Percentiles rank a stretch among this genome's conserved stretches.
Evolutionary conservation across 2,888 invertebrate species (phyloP).

Genomic region (Brachyopa scutellaris): DNA sequence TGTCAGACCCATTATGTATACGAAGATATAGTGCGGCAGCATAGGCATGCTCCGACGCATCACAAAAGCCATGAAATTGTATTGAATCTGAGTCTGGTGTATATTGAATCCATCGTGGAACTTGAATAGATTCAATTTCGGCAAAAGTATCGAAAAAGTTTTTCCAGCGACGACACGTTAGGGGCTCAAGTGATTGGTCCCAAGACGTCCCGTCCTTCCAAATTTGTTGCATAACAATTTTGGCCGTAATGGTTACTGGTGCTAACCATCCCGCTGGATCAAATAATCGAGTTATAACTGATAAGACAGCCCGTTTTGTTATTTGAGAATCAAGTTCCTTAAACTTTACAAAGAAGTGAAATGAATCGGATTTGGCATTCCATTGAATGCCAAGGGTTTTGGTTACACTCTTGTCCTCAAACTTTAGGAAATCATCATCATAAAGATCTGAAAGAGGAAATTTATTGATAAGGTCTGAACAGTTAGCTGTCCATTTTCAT

Average conservation of each 20-base stretch:
- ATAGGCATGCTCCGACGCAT: no score
- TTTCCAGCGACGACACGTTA: constrained; percentile 21
- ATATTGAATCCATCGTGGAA: constrained; percentile 36
- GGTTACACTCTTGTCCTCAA: constrained; percentile 25
- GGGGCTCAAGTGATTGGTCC: constrained; percentile 21
- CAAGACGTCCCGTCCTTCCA: constrained; percentile 31
- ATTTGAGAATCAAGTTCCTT: neutral
- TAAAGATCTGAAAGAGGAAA: constrained; percentile 18
- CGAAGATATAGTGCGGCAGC: constrained; percentile 31
- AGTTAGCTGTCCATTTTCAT: constrained; percentile 28
- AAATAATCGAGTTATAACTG: constrained; percentile 30
- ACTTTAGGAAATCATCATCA: constrained; percentile 25
- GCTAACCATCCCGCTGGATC: constrained; percentile 60
- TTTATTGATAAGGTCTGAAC: neutral
- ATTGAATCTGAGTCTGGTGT: no score
- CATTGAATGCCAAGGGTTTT: constrained; percentile 56
- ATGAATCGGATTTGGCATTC: constrained; percentile 36
- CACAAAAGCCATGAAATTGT: constrained; percentile 51
- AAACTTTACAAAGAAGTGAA: constrained; percentile 9
- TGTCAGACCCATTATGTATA: neutral
- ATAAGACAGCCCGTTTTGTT: constrained; percentile 47
- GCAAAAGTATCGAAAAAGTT: constrained; percentile 27
- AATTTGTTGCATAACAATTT: constrained; percentile 52
- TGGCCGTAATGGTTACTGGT: constrained; percentile 33
- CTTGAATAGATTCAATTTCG: neutral